Evolutionary conservation across 2,113 vertebrate species (phyloP), one percentile per base, ranked within the genome.

Genomic region (Cnemophilus loriae): DNA sequence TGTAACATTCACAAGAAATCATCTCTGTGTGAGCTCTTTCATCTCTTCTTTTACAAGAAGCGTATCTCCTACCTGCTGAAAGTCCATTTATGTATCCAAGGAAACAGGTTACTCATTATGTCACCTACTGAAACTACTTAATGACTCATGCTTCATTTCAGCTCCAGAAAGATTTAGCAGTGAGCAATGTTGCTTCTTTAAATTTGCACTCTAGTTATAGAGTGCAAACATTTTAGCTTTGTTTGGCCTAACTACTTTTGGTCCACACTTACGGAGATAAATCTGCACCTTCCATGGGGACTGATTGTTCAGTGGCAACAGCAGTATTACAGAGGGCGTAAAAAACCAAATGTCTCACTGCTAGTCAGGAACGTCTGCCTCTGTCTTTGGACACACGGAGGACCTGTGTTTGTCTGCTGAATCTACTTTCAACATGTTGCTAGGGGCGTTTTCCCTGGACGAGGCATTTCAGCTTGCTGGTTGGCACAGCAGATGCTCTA

Each of bases 51-150:
- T 94, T 74, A 60, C 44, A 94, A 92, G 79, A 88, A 90, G 37
- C 22, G n/a, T 60, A 59, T 82, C 90, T 95, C 78, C 85, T 92
- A 92, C 85, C 92, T 96, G 87, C 75, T 82, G 87, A 74, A 96
- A 93, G 85, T 93, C 87, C 76, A 71, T 93, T 85, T 82, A 86
- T 0, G 68, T 96, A 93, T 95, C 95, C 95, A 94, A 94, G 95
- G 95, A 93, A 96, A 96, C 93, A 86, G 52, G 79, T 94, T 94
- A 67, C 85, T 93, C 85, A 81, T 90, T 94, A 85, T 84, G 68
- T 94, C 82, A 93, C 76, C 76, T 78, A 74, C 94, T 9, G 41
- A 93, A 95, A 84, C 93, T 95, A 59, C 83, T 93, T 95, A 88
- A 92, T 95, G 75, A 94, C 81, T 95, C 85, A 90, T 88, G 47